These are phyloP conservation scores for Ectemnius lituratus DNA, from an alignment of 2,888 invertebrate genomes.

Conservation along the genomic window DNA sequence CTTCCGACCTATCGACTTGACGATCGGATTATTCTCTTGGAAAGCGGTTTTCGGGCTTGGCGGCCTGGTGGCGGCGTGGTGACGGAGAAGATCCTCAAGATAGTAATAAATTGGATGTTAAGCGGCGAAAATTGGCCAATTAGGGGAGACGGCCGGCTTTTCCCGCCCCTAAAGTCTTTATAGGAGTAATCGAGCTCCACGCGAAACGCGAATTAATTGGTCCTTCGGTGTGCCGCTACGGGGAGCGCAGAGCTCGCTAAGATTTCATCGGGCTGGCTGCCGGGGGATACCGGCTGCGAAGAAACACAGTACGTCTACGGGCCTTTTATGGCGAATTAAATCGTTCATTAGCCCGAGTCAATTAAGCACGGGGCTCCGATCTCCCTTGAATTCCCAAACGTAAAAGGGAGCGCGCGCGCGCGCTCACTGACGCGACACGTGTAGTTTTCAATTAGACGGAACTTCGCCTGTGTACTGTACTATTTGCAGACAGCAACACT, in stretches of 20 bases:
- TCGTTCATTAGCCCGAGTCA: slow-evolving; percentile 48
- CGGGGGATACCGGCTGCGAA: background rate
- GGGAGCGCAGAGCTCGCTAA: slow-evolving; percentile 42
- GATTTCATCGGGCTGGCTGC: slow-evolving; percentile 34
- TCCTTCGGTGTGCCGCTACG: slow-evolving; percentile 59
- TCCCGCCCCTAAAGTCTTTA: slow-evolving; percentile 68
- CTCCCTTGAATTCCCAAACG: slow-evolving; percentile 4
- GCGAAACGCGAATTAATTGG: slow-evolving; percentile 69
- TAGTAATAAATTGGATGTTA: slow-evolving; percentile 74
- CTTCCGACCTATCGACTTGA: slow-evolving; percentile 57
- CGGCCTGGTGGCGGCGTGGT: slow-evolving; percentile 38
- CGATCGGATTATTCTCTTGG: slow-evolving; percentile 67
- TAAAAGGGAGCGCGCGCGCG: background rate
- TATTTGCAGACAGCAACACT: slow-evolving; percentile 16
- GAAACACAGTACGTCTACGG: slow-evolving; percentile 23
- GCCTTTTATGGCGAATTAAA: slow-evolving; percentile 42
- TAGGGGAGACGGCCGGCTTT: slow-evolving; percentile 69
- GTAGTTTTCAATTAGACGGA: too few species aligned
- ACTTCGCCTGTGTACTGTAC: too few species aligned
- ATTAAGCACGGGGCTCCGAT: slow-evolving; percentile 34
- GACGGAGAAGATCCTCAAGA: slow-evolving; percentile 58
- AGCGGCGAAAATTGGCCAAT: slow-evolving; percentile 75
- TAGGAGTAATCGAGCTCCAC: slow-evolving; percentile 65
- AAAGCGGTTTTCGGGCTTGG: slow-evolving; percentile 58
- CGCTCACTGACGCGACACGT: too few species aligned